Evolutionary conservation across 2,113 vertebrate genomes (phyloP), one percentile per base, ranked within the genome.

Genomic region (Bujurquina vittata): DNA sequence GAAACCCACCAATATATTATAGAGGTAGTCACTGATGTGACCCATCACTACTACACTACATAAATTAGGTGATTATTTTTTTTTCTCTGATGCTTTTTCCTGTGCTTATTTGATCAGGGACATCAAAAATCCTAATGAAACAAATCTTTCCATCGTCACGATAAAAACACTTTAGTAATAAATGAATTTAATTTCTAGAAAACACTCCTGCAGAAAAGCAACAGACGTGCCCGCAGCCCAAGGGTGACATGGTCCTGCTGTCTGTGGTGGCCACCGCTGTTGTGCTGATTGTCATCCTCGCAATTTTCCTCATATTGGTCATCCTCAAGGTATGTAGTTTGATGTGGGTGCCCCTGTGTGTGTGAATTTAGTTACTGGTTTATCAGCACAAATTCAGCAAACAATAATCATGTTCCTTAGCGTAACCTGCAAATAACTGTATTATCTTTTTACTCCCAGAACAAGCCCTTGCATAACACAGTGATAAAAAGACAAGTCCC

Each of bases 381-480:
- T 10, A 5, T 35, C 33, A 11, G 11, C 1, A 55, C 55, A 75
- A 65, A 29, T 10, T 57, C 22, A 59, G 3, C 12, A 2, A 26
- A 59, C n/a, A 33, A 59, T 26, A 33, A 72, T 52, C 17, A 52
- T 31, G 29, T 31, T 3, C 18, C 22, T 18, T 20, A 18, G 1
- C 3, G 12, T 23, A 43, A 55, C 22, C 18, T 75, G 7, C 46
- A 62, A 31, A 69, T 31, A 69, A 52, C 0, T 0, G 43, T 1
- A 52, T 49, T 52, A 46, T 69, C 43, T 6, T 87, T 33, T 77
- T 40, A 4, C 75, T 63, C 0, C 0, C 82, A 92, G 84, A 78
- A 7, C 1, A 92, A 65, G 65, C 8, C 3, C 0, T 14, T 1
- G 17, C 9, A 7, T 4, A 9, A 7, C 10, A 33, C 37, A 33